Evolutionary conservation across 92 coral and sea anemone species (phyloP).

Genomic region (Zoanthus sociatus): DNA sequence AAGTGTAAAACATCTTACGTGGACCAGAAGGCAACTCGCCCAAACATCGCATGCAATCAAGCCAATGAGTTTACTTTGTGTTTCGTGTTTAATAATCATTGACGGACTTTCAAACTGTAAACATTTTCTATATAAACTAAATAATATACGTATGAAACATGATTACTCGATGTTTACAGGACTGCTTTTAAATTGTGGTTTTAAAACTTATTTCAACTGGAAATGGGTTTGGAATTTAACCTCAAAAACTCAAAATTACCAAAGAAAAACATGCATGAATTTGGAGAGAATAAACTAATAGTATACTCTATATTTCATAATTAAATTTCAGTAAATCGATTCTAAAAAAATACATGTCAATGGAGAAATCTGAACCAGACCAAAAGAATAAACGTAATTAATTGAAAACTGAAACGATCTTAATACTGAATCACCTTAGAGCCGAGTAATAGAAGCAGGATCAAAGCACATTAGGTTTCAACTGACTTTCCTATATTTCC

Average conservation of each 20-base stretch:
- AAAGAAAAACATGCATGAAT: too few species aligned
- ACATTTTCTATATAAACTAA: background rate
- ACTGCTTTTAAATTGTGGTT: background rate
- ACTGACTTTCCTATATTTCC: background rate
- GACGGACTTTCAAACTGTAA: background rate
- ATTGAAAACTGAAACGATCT: background rate
- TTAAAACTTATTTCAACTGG: background rate
- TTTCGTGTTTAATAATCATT: background rate
- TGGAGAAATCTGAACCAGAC: background rate
- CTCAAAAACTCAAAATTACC: too few species aligned
- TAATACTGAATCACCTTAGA: background rate
- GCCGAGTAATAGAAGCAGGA: background rate
- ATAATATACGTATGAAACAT: background rate
- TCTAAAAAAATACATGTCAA: background rate
- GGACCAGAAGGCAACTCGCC: slow-evolving; percentile 7
- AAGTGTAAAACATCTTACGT: slow-evolving; percentile 21
- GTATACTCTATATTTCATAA: too few species aligned
- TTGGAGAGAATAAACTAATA: background rate
- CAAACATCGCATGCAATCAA: background rate
- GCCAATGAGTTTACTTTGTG: background rate
- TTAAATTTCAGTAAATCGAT: too few species aligned
- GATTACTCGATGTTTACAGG: background rate
- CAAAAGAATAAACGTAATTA: background rate
- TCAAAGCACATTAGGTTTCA: background rate
- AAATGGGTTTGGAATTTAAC: background rate